phyloP scores from a whole-genome alignment of 2,797 vertebrate genomes.

The Pseudocheirus occidentalis region DNA sequence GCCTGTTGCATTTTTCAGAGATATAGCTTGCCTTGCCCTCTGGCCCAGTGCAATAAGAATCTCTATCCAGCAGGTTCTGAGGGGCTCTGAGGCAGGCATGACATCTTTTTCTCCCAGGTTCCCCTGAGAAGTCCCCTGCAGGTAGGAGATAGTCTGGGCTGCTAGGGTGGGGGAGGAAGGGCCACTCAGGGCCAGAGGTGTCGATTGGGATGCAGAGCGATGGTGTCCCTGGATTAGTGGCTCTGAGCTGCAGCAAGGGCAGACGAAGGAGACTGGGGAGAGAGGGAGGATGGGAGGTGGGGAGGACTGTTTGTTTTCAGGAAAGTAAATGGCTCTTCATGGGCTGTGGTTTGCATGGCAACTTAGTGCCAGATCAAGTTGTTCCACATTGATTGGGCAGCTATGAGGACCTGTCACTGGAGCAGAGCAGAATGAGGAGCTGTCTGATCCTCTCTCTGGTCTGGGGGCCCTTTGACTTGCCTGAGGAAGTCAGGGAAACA shows the following conservation, averaged over 20 bases:
- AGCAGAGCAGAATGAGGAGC: background rate
- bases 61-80: background rate
- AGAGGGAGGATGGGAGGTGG: background rate
- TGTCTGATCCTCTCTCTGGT: background rate
- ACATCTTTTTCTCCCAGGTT: background rate
- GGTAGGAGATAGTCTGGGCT: background rate
- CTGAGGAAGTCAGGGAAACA: accelerated
- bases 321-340: conserved; percentile 60
- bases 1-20: background rate
- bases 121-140: background rate
- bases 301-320: conserved; percentile 41
- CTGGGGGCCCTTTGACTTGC: background rate
- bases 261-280: background rate
- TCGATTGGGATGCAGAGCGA: background rate
- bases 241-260: conserved; percentile 61
- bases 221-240: background rate
- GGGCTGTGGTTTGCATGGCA: conserved; percentile 55
- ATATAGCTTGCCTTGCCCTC: background rate
- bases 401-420: conserved; percentile 11
- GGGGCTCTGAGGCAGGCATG: background rate
- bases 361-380: conserved; percentile 16
- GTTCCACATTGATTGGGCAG: conserved; percentile 23
- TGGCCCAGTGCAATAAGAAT: background rate
- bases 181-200: background rate
- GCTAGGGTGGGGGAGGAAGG: background rate